Conservation (phyloP, 2,113 vertebrate species). For the Anarrhichthys ocellatus region DNA sequence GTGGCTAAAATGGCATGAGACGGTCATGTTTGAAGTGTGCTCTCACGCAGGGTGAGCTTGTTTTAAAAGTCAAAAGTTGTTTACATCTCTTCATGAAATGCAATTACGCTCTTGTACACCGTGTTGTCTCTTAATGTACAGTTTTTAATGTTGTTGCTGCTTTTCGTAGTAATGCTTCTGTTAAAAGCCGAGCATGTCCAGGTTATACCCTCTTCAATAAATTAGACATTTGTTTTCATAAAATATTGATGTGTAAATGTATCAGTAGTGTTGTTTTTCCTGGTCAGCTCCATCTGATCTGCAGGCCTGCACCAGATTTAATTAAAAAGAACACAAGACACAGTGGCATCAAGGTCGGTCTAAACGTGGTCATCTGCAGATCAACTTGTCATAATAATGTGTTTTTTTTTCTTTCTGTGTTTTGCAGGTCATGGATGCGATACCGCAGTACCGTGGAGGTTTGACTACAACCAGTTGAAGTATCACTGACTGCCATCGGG, state of each 20-base stretch:
- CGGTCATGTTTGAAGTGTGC: constrained; percentile 1
- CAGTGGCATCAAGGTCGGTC: background rate
- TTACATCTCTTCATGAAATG: background rate
- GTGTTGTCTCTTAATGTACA: background rate
- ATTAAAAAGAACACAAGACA: background rate
- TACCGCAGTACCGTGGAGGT: constrained; percentile 47
- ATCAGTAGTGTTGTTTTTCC: background rate
- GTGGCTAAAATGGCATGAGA: background rate
- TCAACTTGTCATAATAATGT: background rate
- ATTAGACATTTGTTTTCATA: background rate
- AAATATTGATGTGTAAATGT: background rate
- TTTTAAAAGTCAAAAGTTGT: background rate
- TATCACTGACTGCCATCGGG: constrained; percentile 7
- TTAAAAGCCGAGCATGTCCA: background rate
- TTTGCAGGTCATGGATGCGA: constrained; percentile 70
- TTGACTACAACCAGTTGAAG: constrained; percentile 46
- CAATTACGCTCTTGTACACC: background rate
- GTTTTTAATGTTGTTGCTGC: background rate
- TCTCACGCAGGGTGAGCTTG: background rate
- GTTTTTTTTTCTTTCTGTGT: background rate
- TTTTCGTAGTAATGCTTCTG: background rate
- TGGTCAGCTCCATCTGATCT: background rate
- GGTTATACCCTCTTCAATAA: background rate
- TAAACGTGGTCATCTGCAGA: background rate
- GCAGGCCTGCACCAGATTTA: constrained; percentile 19